Conservation (phyloP, 1,140 invertebrate genomes). For the Notospermus geniculatus region DNA sequence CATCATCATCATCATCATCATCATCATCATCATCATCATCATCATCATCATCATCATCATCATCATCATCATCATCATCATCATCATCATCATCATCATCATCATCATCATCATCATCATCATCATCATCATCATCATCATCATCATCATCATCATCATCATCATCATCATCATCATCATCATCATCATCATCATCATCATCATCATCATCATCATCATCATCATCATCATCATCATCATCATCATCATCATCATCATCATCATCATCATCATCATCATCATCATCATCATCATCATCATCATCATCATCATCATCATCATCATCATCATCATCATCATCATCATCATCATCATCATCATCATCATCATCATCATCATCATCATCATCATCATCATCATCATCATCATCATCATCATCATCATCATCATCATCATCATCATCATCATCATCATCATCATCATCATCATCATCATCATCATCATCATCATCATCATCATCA, state of each 20-base stretch:
- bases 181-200: conserved; percentile 12
- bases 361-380: not conserved
- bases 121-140: conserved; percentile 12
- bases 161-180: conserved; percentile 19
- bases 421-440: conserved; percentile 16
- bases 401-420: conserved; percentile 17
- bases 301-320: conserved; percentile 10
- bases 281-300: conserved; percentile 10
- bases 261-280: not conserved
- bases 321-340: conserved; percentile 9
- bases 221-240: not conserved
- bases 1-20: conserved; percentile 20
- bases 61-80: conserved; percentile 21
- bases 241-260: conserved; percentile 13
- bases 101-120: conserved; percentile 12
- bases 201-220: conserved; percentile 7
- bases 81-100: conserved; percentile 22
- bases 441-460: conserved; percentile 17
- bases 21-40: conserved; percentile 18
- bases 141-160: conserved; percentile 18
- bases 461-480: conserved; percentile 22
- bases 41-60: conserved; percentile 13
- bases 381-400: conserved; percentile 14
- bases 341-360: conserved; percentile 1
- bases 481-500: conserved; percentile 19